phyloP scores from a whole-genome alignment of 2,888 invertebrate species.

The Dolichopus griseipennis region DNA sequence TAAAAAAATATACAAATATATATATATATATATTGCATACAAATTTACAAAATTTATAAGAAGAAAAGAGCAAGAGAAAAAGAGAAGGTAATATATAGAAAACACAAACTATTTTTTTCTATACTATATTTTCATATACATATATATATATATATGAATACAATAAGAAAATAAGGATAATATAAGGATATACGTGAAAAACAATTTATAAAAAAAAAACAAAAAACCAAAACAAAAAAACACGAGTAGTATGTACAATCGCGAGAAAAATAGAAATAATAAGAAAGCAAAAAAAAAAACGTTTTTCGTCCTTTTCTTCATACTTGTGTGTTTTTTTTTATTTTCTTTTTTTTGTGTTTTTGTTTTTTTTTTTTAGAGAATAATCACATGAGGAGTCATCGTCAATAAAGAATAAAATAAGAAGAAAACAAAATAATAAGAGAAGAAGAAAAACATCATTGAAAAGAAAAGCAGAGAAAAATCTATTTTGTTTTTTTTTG shows the following conservation, averaged over 20 bases:
- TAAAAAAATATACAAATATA: background rate
- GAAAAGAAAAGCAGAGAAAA: slow-evolving; percentile 4
- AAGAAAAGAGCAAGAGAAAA: background rate
- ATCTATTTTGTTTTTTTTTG: background rate
- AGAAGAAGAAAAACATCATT: slow-evolving; percentile 6
- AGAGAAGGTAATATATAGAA: background rate
- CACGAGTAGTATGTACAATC: slow-evolving; percentile 1
- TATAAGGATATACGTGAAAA: background rate
- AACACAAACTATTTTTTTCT: background rate
- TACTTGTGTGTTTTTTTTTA: background rate
- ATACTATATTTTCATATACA: background rate
- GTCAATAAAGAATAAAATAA: slow-evolving; percentile 3
- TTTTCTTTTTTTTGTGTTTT: background rate
- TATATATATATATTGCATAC: background rate
- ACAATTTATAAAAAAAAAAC: background rate
- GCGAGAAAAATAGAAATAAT: background rate
- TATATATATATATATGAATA: background rate
- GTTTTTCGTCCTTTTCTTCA: background rate
- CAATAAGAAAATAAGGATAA: slow-evolving; percentile 1
- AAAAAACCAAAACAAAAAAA: background rate
- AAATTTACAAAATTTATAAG: background rate
- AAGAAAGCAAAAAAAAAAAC: background rate
- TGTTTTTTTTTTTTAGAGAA: background rate
- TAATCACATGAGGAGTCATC: slow-evolving; percentile 6
- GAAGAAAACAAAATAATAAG: background rate